Evolutionary conservation across 2,888 invertebrate species (phyloP).

Genomic region (Nomada ruficornis): DNA sequence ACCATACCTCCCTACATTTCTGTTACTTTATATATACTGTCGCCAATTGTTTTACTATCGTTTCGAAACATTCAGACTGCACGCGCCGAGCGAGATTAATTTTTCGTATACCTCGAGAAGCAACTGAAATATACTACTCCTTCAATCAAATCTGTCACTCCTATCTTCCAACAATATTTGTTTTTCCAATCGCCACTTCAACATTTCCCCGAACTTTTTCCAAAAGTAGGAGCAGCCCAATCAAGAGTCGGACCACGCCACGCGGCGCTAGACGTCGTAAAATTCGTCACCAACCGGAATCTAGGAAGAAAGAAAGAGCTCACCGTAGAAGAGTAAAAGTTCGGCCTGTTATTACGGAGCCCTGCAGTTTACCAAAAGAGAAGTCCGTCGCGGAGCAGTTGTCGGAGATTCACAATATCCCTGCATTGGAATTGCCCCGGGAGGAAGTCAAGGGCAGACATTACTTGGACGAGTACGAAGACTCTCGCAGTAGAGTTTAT

Average conservation of each 20-base stretch:
- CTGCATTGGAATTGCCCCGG: slow-evolving; percentile 17
- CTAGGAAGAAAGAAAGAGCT: not conserved
- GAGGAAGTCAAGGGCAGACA: slow-evolving; percentile 1
- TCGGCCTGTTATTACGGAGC: slow-evolving; percentile 22
- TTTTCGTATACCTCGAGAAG: too few relatives aligned
- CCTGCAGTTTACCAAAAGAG: slow-evolving; percentile 21
- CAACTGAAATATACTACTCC: too few relatives aligned
- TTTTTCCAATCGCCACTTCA: too few relatives aligned
- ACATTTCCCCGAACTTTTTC: too few relatives aligned
- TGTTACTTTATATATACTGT: not conserved
- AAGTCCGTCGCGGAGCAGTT: slow-evolving; percentile 17
- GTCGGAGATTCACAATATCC: slow-evolving; percentile 24
- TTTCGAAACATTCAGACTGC: too few relatives aligned
- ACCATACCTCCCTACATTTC: not conserved
- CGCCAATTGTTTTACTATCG: too few relatives aligned
- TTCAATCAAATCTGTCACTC: too few relatives aligned
- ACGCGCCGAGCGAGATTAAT: too few relatives aligned
- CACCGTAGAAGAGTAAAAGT: not conserved
- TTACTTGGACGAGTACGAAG: slow-evolving; percentile 16
- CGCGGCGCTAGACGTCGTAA: too few relatives aligned
- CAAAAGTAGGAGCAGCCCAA: too few relatives aligned
- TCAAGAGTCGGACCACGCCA: too few relatives aligned
- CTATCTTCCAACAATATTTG: too few relatives aligned
- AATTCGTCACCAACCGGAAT: not conserved
- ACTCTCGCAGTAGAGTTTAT: slow-evolving; percentile 43